Evolutionary conservation across 2,797 vertebrate genomes (phyloP).

Genomic region (Tinamus major): DNA sequence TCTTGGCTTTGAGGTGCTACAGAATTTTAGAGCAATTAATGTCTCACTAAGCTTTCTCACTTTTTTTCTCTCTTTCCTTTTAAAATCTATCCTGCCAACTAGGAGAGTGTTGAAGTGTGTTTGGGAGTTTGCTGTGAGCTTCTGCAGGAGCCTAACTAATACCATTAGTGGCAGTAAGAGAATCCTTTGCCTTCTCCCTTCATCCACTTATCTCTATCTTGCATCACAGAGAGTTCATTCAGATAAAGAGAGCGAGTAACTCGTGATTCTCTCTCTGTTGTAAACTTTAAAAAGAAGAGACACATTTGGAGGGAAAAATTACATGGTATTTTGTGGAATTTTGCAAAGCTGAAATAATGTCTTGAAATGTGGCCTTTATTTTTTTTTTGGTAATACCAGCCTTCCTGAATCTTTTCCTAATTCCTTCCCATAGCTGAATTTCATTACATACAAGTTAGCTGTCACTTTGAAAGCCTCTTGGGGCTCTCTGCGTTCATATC

Average conservation of each 20-base stretch:
- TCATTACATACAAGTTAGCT: not conserved
- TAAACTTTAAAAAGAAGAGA: slow-evolving; percentile 1
- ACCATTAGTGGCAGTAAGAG: not conserved
- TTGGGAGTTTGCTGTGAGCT: not conserved
- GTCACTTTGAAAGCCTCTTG: not conserved
- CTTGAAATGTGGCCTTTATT: not conserved
- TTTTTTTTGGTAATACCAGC: not conserved
- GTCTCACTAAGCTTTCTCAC: not conserved
- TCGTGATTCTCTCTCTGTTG: not conserved
- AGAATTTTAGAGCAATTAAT: not conserved
- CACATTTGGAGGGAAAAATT: not conserved
- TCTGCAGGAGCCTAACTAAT: not conserved
- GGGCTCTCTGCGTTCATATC: not conserved
- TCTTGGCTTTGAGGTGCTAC: not conserved
- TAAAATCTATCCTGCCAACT: not conserved
- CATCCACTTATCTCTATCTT: not conserved
- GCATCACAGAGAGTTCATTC: slow-evolving; percentile 31
- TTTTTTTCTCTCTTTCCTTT: not conserved
- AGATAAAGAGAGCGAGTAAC: not conserved
- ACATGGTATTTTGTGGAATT: not conserved
- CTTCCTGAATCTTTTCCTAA: not conserved
- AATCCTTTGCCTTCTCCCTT: slow-evolving; percentile 1
- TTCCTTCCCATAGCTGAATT: not conserved
- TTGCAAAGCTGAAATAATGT: not conserved
- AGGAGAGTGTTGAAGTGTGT: not conserved